Evolutionary conservation across 2,797 vertebrate species (phyloP).

Genomic region (Glyptemys insculpta): DNA sequence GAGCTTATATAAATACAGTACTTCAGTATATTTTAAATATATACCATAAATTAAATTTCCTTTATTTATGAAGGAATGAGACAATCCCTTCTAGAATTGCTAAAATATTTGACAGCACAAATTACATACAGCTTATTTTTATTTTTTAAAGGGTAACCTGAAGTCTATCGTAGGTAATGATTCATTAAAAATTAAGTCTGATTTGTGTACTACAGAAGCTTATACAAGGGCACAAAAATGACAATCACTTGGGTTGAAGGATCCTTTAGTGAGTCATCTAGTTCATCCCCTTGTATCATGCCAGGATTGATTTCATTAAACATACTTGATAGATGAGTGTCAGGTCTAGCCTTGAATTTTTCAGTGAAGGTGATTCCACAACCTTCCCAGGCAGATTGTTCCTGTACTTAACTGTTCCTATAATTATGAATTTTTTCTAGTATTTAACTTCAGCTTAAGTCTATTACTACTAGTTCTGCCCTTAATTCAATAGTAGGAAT

Average conservation of each 20-base stretch:
- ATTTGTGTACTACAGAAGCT: conserved; percentile 12
- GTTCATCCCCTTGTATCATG: not conserved
- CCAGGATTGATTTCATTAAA: conserved; percentile 48
- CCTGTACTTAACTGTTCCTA: not conserved
- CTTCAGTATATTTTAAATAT: conserved; percentile 17
- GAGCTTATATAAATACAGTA: conserved; percentile 40
- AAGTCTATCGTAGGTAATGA: conserved; percentile 14
- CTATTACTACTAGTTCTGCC: not conserved
- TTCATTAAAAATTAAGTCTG: conserved; percentile 44
- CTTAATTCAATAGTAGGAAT: not conserved
- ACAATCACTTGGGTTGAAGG: not conserved
- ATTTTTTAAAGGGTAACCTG: conserved; percentile 46
- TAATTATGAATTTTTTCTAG: conserved; percentile 27
- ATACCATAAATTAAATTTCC: conserved; percentile 36
- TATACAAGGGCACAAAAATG: conserved; percentile 33
- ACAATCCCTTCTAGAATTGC: not conserved
- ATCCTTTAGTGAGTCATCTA: conserved; percentile 38
- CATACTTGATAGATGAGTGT: conserved; percentile 46
- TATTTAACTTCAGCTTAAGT: not conserved
- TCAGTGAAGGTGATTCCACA: conserved; percentile 44
- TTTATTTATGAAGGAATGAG: not conserved
- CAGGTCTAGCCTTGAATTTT: conserved; percentile 53
- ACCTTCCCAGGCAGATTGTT: conserved; percentile 13
- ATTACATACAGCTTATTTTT: conserved; percentile 10
- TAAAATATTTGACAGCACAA: conserved; percentile 7